Evolutionary conservation across 2,888 invertebrate species (phyloP).

Genomic region (Leucoptera coffeella): DNA sequence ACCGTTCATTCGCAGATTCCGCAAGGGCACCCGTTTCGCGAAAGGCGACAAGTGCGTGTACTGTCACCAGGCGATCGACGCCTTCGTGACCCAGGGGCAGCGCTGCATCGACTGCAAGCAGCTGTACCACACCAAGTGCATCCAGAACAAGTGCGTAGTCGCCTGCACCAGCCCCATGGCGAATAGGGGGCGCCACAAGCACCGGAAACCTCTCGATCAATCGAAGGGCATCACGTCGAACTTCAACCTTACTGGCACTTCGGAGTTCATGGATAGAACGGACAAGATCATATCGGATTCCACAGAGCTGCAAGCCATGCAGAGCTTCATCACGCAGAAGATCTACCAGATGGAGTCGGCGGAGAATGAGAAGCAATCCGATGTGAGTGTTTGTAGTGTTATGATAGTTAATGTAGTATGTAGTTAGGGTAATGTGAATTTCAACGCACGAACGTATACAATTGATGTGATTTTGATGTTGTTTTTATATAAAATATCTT

Average conservation of each 20-base stretch:
- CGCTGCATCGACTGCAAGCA: slow-evolving; percentile 80
- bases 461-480: no score
- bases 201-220: slow-evolving; percentile 24
- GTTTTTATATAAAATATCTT: no score
- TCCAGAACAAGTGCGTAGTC: slow-evolving; percentile 74
- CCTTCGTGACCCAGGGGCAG: slow-evolving; percentile 72
- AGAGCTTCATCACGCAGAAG: slow-evolving; percentile 90
- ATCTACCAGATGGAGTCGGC: slow-evolving; percentile 75
- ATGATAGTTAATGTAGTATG: no score
- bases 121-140: slow-evolving; percentile 83
- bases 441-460: no score
- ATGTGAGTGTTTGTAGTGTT: slow-evolving; percentile 40
- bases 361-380: slow-evolving; percentile 56
- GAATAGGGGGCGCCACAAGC: slow-evolving; percentile 57
- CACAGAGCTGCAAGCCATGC: slow-evolving; percentile 83
- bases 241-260: slow-evolving; percentile 56
- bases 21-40: slow-evolving; percentile 69
- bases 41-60: slow-evolving; percentile 79
- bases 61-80: slow-evolving; percentile 76
- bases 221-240: slow-evolving; percentile 18
- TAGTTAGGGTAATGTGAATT: no score
- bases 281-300: slow-evolving; percentile 87
- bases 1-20: slow-evolving; percentile 40
- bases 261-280: slow-evolving; percentile 85
- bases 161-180: slow-evolving; percentile 61